These are phyloP conservation scores for Malacoraja senta DNA, from an alignment of 2,797 vertebrate genomes.

Conservation along the genomic window DNA sequence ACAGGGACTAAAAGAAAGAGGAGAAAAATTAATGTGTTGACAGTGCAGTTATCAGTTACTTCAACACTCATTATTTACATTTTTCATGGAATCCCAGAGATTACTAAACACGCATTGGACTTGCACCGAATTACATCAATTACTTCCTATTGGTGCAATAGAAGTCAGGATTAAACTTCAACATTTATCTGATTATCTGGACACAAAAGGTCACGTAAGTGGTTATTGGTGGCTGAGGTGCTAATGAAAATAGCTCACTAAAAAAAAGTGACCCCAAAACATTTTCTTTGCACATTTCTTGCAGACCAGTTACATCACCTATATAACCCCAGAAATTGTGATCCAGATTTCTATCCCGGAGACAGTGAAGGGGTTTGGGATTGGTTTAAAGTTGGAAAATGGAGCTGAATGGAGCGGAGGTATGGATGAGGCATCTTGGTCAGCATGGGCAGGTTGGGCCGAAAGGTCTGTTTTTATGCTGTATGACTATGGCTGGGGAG, in stretches of 20 bases:
- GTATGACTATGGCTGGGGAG: too few relatives aligned
- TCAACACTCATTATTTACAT: not conserved
- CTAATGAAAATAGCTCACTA: not conserved
- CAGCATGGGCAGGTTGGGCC: too few relatives aligned
- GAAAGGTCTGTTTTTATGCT: too few relatives aligned
- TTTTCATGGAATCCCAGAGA: not conserved
- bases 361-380: too few relatives aligned
- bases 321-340: not conserved
- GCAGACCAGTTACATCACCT: not conserved
- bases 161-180: not conserved
- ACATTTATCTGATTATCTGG: not conserved
- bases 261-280: not conserved
- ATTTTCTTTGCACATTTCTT: not conserved
- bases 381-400: too few relatives aligned
- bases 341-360: too few relatives aligned
- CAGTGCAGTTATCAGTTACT: not conserved
- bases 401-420: too few relatives aligned
- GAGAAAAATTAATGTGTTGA: not conserved
- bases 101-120: not conserved
- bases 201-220: not conserved
- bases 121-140: not conserved
- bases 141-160: not conserved
- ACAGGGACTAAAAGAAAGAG: slow-evolving; percentile 68
- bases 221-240: not conserved
- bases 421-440: too few relatives aligned